Base-by-base conservation (phyloP, 2,797 vertebrate species). In the Enteromius argenteus region DNA sequence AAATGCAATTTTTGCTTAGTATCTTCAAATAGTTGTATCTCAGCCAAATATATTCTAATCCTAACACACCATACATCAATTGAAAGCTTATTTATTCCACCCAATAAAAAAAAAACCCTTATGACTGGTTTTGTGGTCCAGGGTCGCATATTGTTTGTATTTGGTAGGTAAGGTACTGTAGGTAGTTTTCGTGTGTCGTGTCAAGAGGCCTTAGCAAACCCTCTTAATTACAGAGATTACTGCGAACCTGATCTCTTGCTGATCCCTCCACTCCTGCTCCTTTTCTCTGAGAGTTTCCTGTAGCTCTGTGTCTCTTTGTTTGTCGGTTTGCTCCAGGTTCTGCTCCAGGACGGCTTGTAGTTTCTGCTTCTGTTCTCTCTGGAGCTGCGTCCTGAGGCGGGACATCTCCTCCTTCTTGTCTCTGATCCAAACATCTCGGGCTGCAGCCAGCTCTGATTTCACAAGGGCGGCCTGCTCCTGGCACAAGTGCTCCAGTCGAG, bases 361-460 rank as follows among this genome's bases (percentile, higher is more conserved):
- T 81, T 96, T 96, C 46, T 96, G 94, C 79, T 74, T 53, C 4
- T 97, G 92, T 91, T 95, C 94, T 88, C 92, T 94, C 81, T 98
- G 96, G 27, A 95, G 94, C 89, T 95, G 95, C 21, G 90, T 89
- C 88, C 95, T 96, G 69, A 97, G 84, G 86, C 87, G 91, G n/a
- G 93, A 90, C 49, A 97, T 93, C 93, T 99, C 97, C 90, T 98
- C 96, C 85, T 97, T 96, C 85, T 97, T 97, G 86, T 98, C 96
- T 90, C 95, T 92, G 91, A 93, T 97, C 97, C 98, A 99, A 78
- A 94, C 93, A 14, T 94, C 94, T 88, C 91, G 93, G 0, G 96
- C 96, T 87, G 93, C 96, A 0, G 96, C 96, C 83, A 99, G 82
- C 89, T 98, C 97, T 30, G 96, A 96, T 91, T 96, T 97, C 84